Evolutionary conservation across 2,113 vertebrate species (phyloP), one percentile per base, ranked within the genome.

Genomic region (Saimiri boliviensis): DNA sequence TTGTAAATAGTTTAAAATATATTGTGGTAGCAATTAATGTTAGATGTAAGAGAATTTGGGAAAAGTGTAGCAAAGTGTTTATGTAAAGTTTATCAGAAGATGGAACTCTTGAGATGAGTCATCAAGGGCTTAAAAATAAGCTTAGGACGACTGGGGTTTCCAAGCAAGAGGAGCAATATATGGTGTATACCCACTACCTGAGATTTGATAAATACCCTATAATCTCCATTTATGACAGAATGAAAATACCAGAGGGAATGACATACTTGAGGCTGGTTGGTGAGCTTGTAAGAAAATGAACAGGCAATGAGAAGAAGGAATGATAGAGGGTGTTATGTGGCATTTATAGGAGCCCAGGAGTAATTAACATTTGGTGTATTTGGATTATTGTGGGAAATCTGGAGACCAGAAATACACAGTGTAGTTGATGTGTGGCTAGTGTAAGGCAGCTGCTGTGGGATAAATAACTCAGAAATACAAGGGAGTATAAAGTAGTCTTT

Each of bases 401-500:
- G 32, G 2, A 20, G 3, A 89, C 3, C 83, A 56, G 47, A 23
- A 70, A 47, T 10, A 45, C 25, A 35, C 37, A 82, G 13, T 35
- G 9, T n/a, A 56, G 56, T 23, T 60, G 30, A 68, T 27, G 6
- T 71, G 19, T 32, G 27, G 8, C 35, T 63, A 17, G 35, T 42
- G 17, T 60, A n/a, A 60, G 6, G 66, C 6, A 82, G 54, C 3
- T 25, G 3, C 47, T 52, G 25, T 87, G 10, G 12, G n/a, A 70
- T 74, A 60, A 70, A 68, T n/a, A 84, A 74, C n/a, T 23, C 60
- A 19, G 49, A 94, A 82, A 11, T 71, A 86, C 11, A 49, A 6
- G 45, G 23, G 63, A 93, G 54, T 66, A 27, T 56, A 71, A 86
- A 89, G 68, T 9, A 86, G 49, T 23, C n/a, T 88, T 63, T 71